phyloP scores from a whole-genome alignment of 2,797 vertebrate species.

The Apogon hyalosoma region DNA sequence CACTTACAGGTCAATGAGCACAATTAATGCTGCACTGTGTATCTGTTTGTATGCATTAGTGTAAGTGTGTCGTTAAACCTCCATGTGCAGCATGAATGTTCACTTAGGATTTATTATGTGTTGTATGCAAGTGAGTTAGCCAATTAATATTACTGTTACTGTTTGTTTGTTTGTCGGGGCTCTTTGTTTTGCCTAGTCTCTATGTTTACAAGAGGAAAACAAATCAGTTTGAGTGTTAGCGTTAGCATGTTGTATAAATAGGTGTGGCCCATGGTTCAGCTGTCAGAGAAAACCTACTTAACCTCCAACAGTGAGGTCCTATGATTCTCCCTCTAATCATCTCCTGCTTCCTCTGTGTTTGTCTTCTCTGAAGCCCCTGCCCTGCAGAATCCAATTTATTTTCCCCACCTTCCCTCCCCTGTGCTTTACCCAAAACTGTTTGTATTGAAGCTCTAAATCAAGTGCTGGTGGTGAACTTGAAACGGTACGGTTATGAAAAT shows the following conservation, averaged over 20 bases:
- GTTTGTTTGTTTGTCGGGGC: neutral
- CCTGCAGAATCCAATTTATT: constrained; percentile 78
- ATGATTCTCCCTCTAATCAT: constrained; percentile 71
- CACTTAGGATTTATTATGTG: constrained; percentile 29
- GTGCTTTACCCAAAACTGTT: constrained; percentile 79
- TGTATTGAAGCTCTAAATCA: constrained; percentile 85
- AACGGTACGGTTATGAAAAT: constrained; percentile 86
- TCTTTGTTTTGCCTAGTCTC: constrained; percentile 1
- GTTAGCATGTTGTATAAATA: constrained; percentile 39
- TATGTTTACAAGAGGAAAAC: constrained; percentile 29
- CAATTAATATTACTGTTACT: constrained; percentile 29
- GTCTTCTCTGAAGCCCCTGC: constrained; percentile 67
- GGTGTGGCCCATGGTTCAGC: constrained; percentile 47
- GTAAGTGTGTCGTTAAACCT: constrained; percentile 1
- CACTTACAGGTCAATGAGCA: constrained; percentile 64
- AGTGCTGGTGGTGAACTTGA: constrained; percentile 82
- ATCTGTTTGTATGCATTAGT: constrained; percentile 5
- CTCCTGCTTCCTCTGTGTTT: constrained; percentile 74
- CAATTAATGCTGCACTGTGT: constrained; percentile 39
- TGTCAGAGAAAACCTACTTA: constrained; percentile 68
- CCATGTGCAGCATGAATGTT: neutral
- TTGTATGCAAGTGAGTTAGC: constrained; percentile 15
- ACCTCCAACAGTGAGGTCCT: constrained; percentile 62
- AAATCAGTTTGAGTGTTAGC: constrained; percentile 26
- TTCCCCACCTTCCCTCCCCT: constrained; percentile 67